These are phyloP conservation scores for Thinocorus orbignyianus DNA, from an alignment of 2,113 vertebrate genomes.

Conservation along the genomic window DNA sequence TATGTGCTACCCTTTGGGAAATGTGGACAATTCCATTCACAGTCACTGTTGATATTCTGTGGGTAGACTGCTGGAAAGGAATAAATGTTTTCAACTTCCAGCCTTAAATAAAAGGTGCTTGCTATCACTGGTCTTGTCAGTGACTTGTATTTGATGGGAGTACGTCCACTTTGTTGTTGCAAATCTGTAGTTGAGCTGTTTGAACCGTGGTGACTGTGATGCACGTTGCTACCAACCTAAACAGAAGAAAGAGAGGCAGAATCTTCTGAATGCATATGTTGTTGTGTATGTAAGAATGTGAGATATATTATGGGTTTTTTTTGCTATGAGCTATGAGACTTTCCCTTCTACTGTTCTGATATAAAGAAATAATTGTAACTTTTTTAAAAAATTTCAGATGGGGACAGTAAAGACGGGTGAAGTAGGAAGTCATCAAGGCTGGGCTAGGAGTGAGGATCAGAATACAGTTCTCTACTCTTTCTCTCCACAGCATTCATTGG, in stretches of 20 bases:
- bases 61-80: not conserved
- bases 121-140: not conserved
- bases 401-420: not conserved
- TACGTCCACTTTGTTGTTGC: not conserved
- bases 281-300: not conserved
- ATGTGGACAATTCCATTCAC: slow-evolving; percentile 19
- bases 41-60: not conserved
- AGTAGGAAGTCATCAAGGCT: not conserved
- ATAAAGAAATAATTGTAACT: not conserved
- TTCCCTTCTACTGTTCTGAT: not conserved
- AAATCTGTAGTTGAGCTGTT: not conserved
- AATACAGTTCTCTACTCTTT: not conserved
- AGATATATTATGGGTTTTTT: not conserved
- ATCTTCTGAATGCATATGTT: not conserved
- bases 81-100: not conserved
- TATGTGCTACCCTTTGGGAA: slow-evolving; percentile 16
- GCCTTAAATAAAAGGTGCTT: not conserved
- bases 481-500: not conserved
- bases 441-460: not conserved
- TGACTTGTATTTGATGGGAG: not conserved
- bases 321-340: not conserved
- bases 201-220: not conserved
- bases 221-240: not conserved
- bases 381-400: not conserved
- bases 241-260: not conserved